Conservation (phyloP, 2,888 invertebrate species). For the Calliopum simillimum region DNA sequence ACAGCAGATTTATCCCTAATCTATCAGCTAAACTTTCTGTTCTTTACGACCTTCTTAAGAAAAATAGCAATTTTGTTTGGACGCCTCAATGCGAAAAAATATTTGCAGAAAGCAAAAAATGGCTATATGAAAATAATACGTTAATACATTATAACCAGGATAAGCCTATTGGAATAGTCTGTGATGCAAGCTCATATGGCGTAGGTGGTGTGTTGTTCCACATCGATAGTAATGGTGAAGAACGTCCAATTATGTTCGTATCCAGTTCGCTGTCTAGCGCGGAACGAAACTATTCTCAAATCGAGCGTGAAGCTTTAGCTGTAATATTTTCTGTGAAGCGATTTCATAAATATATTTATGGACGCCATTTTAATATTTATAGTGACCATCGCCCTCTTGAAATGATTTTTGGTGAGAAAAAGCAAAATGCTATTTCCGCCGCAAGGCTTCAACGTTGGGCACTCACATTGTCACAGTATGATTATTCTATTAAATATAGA, state of each 20-base stretch:
- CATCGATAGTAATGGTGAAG: too few relatives aligned
- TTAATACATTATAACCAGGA: conserved; percentile 41
- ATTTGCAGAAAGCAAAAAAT: too few relatives aligned
- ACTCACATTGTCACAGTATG: background rate
- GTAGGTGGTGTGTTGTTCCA: conserved; percentile 6
- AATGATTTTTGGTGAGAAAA: conserved; percentile 6
- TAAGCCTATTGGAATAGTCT: conserved; percentile 26
- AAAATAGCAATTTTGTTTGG: too few relatives aligned
- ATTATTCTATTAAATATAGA: conserved; percentile 32
- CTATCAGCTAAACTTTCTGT: too few relatives aligned
- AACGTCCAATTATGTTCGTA: too few relatives aligned
- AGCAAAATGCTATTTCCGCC: background rate
- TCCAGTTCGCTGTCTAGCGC: too few relatives aligned
- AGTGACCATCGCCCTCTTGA: conserved; percentile 43
- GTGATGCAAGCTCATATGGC: conserved; percentile 22
- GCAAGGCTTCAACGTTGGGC: conserved; percentile 3
- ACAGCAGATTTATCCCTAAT: too few relatives aligned
- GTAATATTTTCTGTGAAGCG: conserved; percentile 21
- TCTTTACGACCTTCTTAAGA: too few relatives aligned
- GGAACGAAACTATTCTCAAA: too few relatives aligned
- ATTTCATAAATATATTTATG: conserved; percentile 52
- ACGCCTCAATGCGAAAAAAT: too few relatives aligned
- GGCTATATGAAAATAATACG: too few relatives aligned
- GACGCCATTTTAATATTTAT: conserved; percentile 46
- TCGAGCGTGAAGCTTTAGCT: conserved; percentile 13